These are phyloP conservation scores for Propithecus perrieri DNA, from an alignment of 2,797 vertebrate genomes.

Conservation along the genomic window DNA sequence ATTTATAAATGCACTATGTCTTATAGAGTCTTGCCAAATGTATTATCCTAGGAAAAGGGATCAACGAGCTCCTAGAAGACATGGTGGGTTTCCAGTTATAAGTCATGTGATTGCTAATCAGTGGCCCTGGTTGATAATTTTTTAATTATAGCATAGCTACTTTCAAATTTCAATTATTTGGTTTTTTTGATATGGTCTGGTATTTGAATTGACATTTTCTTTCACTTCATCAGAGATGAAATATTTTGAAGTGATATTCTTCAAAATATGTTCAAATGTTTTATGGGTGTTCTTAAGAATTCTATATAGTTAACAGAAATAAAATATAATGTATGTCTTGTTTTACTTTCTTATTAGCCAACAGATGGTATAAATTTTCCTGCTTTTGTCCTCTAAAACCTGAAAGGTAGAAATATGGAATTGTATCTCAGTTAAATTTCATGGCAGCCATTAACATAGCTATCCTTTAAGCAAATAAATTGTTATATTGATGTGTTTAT, in stretches of 20 bases:
- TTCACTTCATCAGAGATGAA: constrained; percentile 22
- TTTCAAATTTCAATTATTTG: neutral
- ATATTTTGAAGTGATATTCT: neutral
- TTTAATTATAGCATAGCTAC: neutral
- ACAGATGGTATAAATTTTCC: neutral
- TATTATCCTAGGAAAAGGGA: neutral
- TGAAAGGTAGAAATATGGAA: neutral
- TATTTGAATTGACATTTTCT: neutral
- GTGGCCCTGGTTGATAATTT: neutral
- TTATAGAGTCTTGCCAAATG: neutral
- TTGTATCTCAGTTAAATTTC: neutral
- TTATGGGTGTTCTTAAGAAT: neutral
- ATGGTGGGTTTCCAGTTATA: neutral
- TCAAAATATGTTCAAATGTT: neutral
- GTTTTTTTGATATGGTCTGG: neutral
- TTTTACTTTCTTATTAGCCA: neutral
- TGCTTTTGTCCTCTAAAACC: neutral
- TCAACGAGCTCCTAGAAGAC: neutral
- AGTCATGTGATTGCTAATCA: neutral
- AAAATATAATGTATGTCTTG: neutral
- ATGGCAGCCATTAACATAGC: neutral
- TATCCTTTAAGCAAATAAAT: neutral
- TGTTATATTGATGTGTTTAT: neutral
- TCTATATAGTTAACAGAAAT: neutral
- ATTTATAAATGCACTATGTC: neutral